Percentiles rank a stretch among this genome's conserved stretches.
Conservation (phyloP, 2,797 vertebrate species). For the Cirrhinus mrigala region DNA sequence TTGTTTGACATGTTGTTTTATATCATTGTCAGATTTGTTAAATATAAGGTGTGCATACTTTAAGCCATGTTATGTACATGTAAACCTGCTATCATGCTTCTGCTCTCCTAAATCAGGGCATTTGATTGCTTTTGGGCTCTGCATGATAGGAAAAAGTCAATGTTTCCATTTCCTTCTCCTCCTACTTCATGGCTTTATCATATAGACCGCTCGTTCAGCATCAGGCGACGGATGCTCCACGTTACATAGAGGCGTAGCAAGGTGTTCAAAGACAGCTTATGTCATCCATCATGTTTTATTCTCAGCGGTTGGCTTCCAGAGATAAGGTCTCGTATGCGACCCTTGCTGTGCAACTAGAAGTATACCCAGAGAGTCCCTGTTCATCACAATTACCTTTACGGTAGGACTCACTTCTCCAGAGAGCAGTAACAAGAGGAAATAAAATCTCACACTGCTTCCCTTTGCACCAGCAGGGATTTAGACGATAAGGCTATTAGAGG, state of each 20-base stretch:
- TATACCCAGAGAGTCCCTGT: conserved; percentile 45
- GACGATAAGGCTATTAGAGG: conserved; percentile 46
- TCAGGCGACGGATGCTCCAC: conserved; percentile 8
- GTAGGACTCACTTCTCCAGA: conserved; percentile 45
- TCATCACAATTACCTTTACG: conserved; percentile 52
- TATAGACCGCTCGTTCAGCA: conserved; percentile 1
- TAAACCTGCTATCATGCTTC: neutral
- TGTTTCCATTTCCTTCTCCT: neutral
- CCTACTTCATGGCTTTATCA: neutral
- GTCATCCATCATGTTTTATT: conserved; percentile 55
- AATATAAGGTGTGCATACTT: neutral
- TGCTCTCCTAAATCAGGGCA: neutral
- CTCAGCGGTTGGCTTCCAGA: conserved; percentile 16
- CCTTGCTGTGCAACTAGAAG: conserved; percentile 34
- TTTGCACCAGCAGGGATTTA: conserved; percentile 43
- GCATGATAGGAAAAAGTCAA: neutral
- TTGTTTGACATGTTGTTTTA: too few species aligned
- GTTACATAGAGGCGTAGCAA: conserved; percentile 21
- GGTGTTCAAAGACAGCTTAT: conserved; percentile 35
- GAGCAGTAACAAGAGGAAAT: conserved; percentile 44
- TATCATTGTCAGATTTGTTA: neutral
- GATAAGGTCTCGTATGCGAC: conserved; percentile 6
- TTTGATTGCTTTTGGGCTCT: neutral
- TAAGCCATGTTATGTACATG: neutral
- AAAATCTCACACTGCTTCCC: conserved; percentile 46